phyloP scores from a whole-genome alignment of 2,113 vertebrate genomes.

The Eptesicus fuscus region DNA sequence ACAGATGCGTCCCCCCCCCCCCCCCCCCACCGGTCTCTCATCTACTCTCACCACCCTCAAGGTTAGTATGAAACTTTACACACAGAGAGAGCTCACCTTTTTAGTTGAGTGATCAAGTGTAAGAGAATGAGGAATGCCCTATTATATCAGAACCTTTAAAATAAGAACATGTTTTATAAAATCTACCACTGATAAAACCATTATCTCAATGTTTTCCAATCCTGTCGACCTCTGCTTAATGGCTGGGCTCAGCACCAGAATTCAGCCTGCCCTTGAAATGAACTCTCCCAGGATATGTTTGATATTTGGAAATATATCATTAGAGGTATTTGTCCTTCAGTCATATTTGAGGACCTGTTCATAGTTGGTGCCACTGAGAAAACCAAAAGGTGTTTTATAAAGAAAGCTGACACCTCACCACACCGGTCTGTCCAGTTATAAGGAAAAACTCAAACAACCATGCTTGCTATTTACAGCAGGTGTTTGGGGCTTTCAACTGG shows the following conservation, averaged over 20 bases:
- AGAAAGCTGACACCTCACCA: constrained; percentile 40
- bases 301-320: constrained; percentile 4
- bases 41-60: background rate
- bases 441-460: background rate
- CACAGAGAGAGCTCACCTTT: background rate
- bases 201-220: background rate
- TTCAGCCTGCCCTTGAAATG: background rate
- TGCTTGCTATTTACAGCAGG: background rate
- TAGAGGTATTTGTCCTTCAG: background rate
- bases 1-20: background rate
- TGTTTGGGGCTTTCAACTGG: background rate
- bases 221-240: background rate
- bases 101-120: background rate
- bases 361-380: constrained; percentile 13
- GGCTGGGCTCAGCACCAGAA: background rate
- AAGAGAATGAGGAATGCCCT: background rate
- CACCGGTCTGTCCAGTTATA: constrained; percentile 18
- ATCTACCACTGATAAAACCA: background rate
- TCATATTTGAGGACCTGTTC: background rate
- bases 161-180: background rate
- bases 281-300: background rate
- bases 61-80: background rate
- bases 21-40: too few species aligned
- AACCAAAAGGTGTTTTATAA: background rate
- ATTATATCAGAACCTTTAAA: background rate